Evolutionary conservation across 2,113 vertebrate genomes (phyloP), one percentile per base, ranked within the genome.

Genomic region (Protobothrops flavoviridis): DNA sequence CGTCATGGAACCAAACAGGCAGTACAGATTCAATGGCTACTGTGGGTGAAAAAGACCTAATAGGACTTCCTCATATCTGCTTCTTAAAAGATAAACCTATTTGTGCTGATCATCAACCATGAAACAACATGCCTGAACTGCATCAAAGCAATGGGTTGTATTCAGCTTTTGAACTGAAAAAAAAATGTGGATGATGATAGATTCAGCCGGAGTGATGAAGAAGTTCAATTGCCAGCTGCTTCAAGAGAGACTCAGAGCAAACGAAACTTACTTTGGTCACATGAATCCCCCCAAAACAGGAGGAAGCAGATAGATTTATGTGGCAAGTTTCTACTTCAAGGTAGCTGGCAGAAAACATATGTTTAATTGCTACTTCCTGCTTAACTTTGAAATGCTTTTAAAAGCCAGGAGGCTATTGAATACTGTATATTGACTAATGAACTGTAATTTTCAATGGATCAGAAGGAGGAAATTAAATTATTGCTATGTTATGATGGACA

Each of bases 281-380:
- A 93, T 88, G 91, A n/a, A 55, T n/a, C 91, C 89, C 87, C 93
- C 4, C n/a, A 1, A 57, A 95, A 93, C 69, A 85, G 92, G 94
- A 93, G 59, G 87, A 90, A 89, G 88, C 33, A 55, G 55, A 91
- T 53, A 85, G 94, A 9, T 90, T 91, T 91, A 96, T 93, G 91
- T 95, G 93, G 87, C 86, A 87, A 95, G 93, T 93, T 95, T 95
- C 94, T 92, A 93, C 93, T 95, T 95, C 93, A 93, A 85, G 45
- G 59, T 93, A 94, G 92, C 94, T 96, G 94, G 94, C 95, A 95
- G 93, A 94, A 96, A 92, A 96, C 94, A 93, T 95, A 95, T 93
- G 39, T 92, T 95, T 95, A 93, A 91, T 96, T 97, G 96, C 93
- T 95, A 92, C 93, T 96, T 97, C 95, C 95, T 97, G 95, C 95